Percentiles rank a stretch among this genome's conserved stretches.
Conservation (phyloP, 2,888 invertebrate genomes). For the Anagyrus pseudococci region DNA sequence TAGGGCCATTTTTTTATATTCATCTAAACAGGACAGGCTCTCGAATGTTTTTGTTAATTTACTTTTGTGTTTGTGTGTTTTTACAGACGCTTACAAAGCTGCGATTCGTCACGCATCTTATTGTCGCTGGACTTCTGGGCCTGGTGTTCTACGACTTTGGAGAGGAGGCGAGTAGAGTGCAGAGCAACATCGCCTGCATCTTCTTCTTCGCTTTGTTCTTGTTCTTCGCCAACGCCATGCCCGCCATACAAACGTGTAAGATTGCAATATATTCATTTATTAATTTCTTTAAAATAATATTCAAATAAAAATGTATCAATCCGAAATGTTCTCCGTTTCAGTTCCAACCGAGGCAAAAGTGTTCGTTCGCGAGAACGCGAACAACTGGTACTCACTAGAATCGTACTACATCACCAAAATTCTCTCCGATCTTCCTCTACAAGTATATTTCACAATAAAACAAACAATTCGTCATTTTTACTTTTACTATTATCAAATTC, state of each 20-base stretch:
- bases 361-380: conserved; percentile 75
- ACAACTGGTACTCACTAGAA: conserved; percentile 79
- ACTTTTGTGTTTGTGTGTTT: background rate
- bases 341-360: conserved; percentile 78
- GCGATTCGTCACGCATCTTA: conserved; percentile 64
- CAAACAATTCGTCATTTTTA: background rate
- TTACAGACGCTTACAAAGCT: conserved; percentile 62
- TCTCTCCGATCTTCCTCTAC: conserved; percentile 76
- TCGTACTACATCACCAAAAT: conserved; percentile 79
- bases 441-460: conserved; percentile 67
- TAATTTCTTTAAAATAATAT: background rate
- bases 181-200: conserved; percentile 67
- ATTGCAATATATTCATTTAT: conserved; percentile 41
- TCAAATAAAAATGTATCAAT: conserved; percentile 1
- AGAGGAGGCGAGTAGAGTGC: conserved; percentile 64
- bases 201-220: conserved; percentile 70
- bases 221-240: conserved; percentile 71
- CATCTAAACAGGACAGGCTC: too few species aligned
- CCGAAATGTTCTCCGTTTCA: conserved; percentile 59
- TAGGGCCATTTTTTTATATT: conserved; percentile 44
- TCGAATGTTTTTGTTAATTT: too few species aligned
- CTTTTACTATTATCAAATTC: background rate
- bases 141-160: conserved; percentile 68
- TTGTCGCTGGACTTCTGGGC: conserved; percentile 67
- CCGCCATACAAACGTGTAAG: conserved; percentile 71